Evolutionary conservation across 2,888 invertebrate genomes (phyloP).

Genomic region (Vandiemenella viatica): DNA sequence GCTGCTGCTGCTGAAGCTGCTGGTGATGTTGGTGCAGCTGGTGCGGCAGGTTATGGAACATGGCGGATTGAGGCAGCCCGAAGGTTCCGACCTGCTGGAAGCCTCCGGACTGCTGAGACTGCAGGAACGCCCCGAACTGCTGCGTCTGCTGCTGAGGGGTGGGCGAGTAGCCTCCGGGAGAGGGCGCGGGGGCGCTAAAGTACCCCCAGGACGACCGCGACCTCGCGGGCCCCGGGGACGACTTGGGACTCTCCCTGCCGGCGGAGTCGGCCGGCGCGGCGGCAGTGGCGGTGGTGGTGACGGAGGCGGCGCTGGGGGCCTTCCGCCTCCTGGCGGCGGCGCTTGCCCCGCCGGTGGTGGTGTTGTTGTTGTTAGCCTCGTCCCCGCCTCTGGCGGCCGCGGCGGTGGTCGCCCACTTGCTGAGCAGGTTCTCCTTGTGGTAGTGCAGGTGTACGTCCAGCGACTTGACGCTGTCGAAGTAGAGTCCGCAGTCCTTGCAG

Average conservation of each 20-base stretch:
- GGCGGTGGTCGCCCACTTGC: constrained; percentile 52
- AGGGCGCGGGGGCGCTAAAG: constrained; percentile 41
- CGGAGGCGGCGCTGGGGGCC: no score
- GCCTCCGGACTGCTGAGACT: constrained; percentile 38
- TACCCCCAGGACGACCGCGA: constrained; percentile 26
- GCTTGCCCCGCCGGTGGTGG: constrained; percentile 18
- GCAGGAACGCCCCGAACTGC: constrained; percentile 30
- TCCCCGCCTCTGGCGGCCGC: constrained; percentile 29
- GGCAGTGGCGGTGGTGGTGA: no score
- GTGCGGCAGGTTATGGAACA: constrained; percentile 17
- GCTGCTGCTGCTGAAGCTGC: constrained; percentile 20
- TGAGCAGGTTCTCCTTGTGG: constrained; percentile 60
- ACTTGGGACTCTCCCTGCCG: no score
- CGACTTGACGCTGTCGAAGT: constrained; percentile 59
- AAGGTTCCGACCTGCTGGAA: no score
- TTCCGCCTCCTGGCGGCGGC: constrained; percentile 19
- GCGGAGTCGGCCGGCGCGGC: constrained; percentile 62
- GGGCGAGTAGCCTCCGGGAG: constrained; percentile 27
- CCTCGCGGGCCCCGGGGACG: constrained; percentile 25
- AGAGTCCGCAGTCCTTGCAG: constrained; percentile 61
- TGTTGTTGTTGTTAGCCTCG: constrained; percentile 52
- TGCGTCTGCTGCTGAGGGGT: constrained; percentile 8
- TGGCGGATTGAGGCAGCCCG: constrained; percentile 6
- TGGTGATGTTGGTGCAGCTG: constrained; percentile 17
- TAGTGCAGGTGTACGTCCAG: constrained; percentile 66